Evolutionary conservation across 2,888 invertebrate species (phyloP), one percentile per base, ranked within the genome.

Genomic region (Trissolcus japonicus): DNA sequence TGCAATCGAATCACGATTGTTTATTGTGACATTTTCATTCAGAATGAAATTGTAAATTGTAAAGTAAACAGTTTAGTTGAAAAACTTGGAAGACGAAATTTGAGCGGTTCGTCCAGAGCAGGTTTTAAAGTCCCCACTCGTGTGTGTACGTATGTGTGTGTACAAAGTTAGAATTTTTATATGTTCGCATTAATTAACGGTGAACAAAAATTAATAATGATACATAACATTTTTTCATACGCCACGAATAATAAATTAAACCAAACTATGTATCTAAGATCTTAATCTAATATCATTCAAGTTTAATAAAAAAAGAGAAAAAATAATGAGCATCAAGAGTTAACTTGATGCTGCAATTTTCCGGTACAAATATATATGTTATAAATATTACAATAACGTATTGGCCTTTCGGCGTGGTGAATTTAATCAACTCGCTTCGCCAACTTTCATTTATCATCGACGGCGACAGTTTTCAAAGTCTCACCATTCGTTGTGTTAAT

Each of bases 401-500:
- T 48, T 62, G n/a, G 19, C 57, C 63, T 57, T 63, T 51, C 1
- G 13, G 11, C 4, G 6, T 35, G 19, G 43, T 7, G 11, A 59
- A 43, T 57, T 57, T 21, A 14, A 55, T 40, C 43, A 57, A 43
- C 41, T 4, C 17, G 9, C 19, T 29, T 7, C 14, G 40, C 13
- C 0, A 40, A 35, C 55, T 29, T 25, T 72, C 14, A 71, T 53
- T 71, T 71, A 3, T 76, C 55, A 9, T 48, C 54, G 11, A 76
- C 54, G 0, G 67, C 48, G 51, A 71, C 57, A 9, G 43, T 62
- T 55, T 69, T 71, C 19, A 76, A 43, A 3, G 60, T 11, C 6
- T 76, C 71, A n/a, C 48, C 41, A 17, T 60, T 76, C 25, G 53
- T 11, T 6, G 76, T 67, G 29, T 84, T 83, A 65, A 86, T 81